A percentile compares a stretch with the other conserved stretches of the same genome.
phyloP scores from a whole-genome alignment of 2,888 invertebrate species.

The Agrotis clavis region DNA sequence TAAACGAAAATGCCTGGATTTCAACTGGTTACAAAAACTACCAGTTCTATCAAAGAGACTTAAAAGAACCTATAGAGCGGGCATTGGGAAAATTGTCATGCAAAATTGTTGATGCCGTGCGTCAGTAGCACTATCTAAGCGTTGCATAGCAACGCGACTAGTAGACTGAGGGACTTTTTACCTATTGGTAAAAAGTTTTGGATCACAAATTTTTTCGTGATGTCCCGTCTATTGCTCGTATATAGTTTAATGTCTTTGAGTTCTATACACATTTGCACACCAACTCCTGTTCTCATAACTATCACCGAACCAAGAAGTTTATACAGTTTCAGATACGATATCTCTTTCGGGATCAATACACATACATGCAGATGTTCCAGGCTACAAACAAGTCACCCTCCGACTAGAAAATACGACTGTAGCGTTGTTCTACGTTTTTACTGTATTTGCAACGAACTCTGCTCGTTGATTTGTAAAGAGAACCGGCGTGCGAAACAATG shows the following conservation, averaged over 20 bases:
- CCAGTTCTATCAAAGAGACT: too few relatives aligned
- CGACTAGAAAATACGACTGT: conserved; percentile 41
- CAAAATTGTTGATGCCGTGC: too few relatives aligned
- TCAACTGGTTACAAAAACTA: neutral
- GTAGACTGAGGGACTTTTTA: too few relatives aligned
- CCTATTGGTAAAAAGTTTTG: too few relatives aligned
- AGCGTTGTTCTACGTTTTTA: conserved; percentile 39
- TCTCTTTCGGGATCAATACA: neutral
- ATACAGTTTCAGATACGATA: neutral
- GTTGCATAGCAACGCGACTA: too few relatives aligned
- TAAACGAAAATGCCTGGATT: neutral
- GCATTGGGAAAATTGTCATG: too few relatives aligned
- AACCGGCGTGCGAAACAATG: conserved; percentile 47
- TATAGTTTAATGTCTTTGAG: too few relatives aligned
- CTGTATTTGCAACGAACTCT: conserved; percentile 43
- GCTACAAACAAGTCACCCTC: conserved; percentile 38
- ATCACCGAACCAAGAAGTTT: neutral
- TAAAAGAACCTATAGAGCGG: too few relatives aligned
- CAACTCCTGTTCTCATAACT: neutral
- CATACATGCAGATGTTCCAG: conserved; percentile 13
- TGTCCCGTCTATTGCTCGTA: too few relatives aligned
- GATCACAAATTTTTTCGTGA: too few relatives aligned
- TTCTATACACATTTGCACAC: neutral
- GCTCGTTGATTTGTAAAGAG: conserved; percentile 51
- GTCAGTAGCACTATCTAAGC: too few relatives aligned